Evolutionary conservation across 2,888 invertebrate genomes (phyloP).

Genomic region (Beris morrisii): DNA sequence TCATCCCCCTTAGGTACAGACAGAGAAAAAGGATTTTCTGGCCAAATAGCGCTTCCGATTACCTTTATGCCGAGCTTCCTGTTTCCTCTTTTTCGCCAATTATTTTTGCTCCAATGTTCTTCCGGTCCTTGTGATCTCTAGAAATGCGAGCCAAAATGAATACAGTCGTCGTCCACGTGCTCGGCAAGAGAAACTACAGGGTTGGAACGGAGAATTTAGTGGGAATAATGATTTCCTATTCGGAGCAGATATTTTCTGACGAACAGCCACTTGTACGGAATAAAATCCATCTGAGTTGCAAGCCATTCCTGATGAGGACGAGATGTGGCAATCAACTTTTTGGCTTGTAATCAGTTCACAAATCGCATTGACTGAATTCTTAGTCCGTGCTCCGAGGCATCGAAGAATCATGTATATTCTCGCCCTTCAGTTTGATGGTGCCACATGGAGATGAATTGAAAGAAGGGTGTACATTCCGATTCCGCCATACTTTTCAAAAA

Average conservation of each 20-base stretch:
- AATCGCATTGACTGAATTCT: no score
- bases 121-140: neutral
- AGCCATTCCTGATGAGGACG: no score
- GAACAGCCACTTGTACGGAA: no score
- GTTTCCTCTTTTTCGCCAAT: constrained; percentile 19
- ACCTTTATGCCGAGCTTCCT: constrained; percentile 17
- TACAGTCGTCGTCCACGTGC: no score
- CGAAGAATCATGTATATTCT: neutral
- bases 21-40: constrained; percentile 13
- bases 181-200: no score
- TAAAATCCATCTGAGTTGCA: no score
- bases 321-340: no score
- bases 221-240: no score
- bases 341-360: no score
- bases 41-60: constrained; percentile 19
- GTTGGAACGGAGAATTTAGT: no score
- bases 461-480: neutral
- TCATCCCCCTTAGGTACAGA: neutral
- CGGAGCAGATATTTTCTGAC: no score
- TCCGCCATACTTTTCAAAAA: neutral
- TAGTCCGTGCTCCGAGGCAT: neutral
- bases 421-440: neutral
- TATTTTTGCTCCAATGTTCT: constrained; percentile 22
- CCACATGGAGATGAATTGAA: neutral
- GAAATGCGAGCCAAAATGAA: constrained; percentile 5